Evolutionary conservation across 2,113 vertebrate species (phyloP).

Genomic region (Rhagologus leucostigma): DNA sequence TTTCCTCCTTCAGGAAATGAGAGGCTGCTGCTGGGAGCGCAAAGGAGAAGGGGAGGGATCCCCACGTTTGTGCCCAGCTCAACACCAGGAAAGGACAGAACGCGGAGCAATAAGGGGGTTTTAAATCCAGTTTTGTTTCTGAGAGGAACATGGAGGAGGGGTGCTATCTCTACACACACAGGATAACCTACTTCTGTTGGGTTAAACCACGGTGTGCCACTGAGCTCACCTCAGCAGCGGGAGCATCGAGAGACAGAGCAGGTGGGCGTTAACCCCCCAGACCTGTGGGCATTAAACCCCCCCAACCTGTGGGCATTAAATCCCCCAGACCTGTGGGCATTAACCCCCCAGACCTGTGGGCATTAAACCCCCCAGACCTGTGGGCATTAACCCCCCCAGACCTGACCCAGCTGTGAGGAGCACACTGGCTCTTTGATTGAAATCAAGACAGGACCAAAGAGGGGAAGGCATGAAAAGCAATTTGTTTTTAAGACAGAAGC

Average conservation of each 20-base stretch:
- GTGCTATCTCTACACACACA: rapidly evolving
- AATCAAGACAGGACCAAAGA: neutral
- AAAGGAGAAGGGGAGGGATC: neutral
- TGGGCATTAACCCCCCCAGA: neutral
- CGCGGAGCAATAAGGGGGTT: rapidly evolving
- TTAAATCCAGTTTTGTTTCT: neutral
- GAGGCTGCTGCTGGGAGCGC: neutral
- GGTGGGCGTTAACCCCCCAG: neutral
- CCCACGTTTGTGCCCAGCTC: neutral
- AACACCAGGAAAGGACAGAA: neutral
- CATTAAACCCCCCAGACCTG: neutral
- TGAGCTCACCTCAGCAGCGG: neutral
- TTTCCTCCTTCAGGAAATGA: neutral
- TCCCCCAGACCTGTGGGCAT: neutral
- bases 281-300: neutral
- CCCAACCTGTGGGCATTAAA: neutral
- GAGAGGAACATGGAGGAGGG: neutral
- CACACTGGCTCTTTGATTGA: neutral
- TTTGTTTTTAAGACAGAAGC: neutral
- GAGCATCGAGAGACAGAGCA: neutral
- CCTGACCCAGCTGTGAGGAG: neutral
- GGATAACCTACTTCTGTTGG: neutral
- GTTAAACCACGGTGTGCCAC: neutral
- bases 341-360: no score
- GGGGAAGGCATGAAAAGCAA: neutral